Base-by-base conservation (phyloP, 2,797 vertebrate genomes). In the Novumbra hubbsi region DNA sequence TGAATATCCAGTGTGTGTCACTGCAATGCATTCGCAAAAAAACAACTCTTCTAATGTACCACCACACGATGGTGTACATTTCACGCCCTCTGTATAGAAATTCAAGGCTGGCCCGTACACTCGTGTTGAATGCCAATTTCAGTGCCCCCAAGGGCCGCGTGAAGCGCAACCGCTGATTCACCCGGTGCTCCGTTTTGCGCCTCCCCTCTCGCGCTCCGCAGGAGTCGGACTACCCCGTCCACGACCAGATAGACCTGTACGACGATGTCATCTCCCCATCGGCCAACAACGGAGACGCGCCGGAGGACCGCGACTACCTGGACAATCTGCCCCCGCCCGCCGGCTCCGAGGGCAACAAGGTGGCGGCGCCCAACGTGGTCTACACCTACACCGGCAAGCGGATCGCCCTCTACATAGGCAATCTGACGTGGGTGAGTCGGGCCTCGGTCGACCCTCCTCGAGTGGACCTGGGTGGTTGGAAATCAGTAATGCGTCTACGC, bases 181-280 rank as follows among this genome's bases (percentile, higher is more conserved):
- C 50, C 8, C 34, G 4, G 5, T 38, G 34, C 34, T 38, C 34
- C 34, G 34, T 38, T 38, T 38, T 45, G 41, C 12, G 11, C 11
- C 41, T 45, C 1, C 41, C 9, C 41, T 6, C 14, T 11, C 9
- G 2, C 41, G 9, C 41, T 14, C 41, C 78, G 87, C 85, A 99
- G 98, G 98, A 98, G 89, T 85, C 96, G 30, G 98, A 99, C 87
- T 99, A 99, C 87, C 95, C 96, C 70, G 96, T 96, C 68, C 98
- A 99, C 27, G 98, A 99, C 73, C 97, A 97, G 84, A 98, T 99
- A 82, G 98, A 99, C 91, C 85, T 99, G 67, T 99, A 99, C 69
- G 98, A 99, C 84, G 98, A 99, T 83, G 98, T 99, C 80, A 97
- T 98, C 87, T 99, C 98, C 73, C 98, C 98, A 73, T 98, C 98